Base-by-base conservation (phyloP, 2,888 invertebrate genomes). In the Arctia plantaginis region DNA sequence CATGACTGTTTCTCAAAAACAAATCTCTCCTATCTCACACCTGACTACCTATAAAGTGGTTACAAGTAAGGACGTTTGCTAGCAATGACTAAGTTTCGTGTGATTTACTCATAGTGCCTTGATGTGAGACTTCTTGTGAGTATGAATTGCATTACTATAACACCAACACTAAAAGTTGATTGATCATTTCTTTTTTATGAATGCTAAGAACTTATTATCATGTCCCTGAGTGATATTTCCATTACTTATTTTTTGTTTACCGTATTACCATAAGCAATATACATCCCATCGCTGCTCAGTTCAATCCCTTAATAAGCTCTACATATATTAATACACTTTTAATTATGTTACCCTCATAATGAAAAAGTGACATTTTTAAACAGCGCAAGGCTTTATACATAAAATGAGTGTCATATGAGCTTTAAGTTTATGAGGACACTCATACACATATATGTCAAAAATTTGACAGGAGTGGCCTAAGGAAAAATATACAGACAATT, bases 271-370 rank as follows among this genome's bases (percentile, higher is more conserved):
- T 51, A 44, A 68, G 23, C 6, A 33, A 39, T n/a, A 1, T 55
- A 35, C n/a, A 55, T 55, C 18, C 35, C 35, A 15, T 55, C 27
- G 27, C 23, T 55, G 55, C n/a, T 55, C 55, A 1, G 30, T 66
- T 51, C 23, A 8, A 55, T 47, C 35, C 39, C 59, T 59, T 10
- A 18, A 15, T n/a, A 30, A 59, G 39, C 20, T 4, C 27, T 10
- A 35, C 18, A 51, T 84, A 77, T 72, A 76, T 76, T 76, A 75
- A 76, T 77, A 78, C 27, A 35, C 71, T 75, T 81, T 79, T 74
- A 79, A 84, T 77, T 78, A 69, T 69, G 72, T 62, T 73, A 83
- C 83, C 85, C 79, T 83, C 71, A 83, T 85, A 79, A 78, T 76
- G 73, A 70, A 51, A 75, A 81, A 76, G 69, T 72, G 65, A 27